Evolutionary conservation across 2,113 vertebrate species (phyloP), one percentile per base, ranked within the genome.

Genomic region (Leucosticte australis): DNA sequence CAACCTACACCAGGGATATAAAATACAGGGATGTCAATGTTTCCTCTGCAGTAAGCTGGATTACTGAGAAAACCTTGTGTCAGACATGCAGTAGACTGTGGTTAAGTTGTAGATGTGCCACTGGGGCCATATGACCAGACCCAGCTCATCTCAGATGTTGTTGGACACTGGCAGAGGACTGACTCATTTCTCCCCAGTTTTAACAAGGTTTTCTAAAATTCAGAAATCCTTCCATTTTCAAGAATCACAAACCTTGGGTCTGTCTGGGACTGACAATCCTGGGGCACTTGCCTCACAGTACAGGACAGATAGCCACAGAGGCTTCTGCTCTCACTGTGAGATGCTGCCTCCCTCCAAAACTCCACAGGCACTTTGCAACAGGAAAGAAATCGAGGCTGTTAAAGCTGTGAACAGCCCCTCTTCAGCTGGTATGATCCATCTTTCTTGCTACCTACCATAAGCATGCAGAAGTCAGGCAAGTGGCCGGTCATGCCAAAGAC

Each of bases 401-500:
- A 88, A 35, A 68, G 57, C 17, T 68, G 22, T 69, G 70, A 90
- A 87, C 33, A 74, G 57, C 23, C 53, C 42, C 4, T 1, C 37
- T 62, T 28, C 28, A 21, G 74, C 42, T 79, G 37, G 33, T 35
- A 71, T 5, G 0, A 2, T 12, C 35, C 47, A 31, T 42, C 33
- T 53, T 59, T 73, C 12, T 41, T 64, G 79, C 13, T 82, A 94
- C 98, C 98, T 81, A 99, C 99, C 99, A 99, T 99, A 62, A 99
- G 98, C 99, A 99, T 99, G 98, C 99, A 99, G 98, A 99, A 99
- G 97, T 99, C 99, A 2, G 99, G 99, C 84, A 99, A 95, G 83
- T 99, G 99, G 73, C 99, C 99, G 0, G 99, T 99, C 99, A 99
- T 99, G 96, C 99, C 99, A 60, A 99, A 99, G 85, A 99, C 99